These are phyloP conservation scores for Pyrrhura leucotis DNA, from an alignment of 2,797 vertebrate genomes.

Conservation along the genomic window DNA sequence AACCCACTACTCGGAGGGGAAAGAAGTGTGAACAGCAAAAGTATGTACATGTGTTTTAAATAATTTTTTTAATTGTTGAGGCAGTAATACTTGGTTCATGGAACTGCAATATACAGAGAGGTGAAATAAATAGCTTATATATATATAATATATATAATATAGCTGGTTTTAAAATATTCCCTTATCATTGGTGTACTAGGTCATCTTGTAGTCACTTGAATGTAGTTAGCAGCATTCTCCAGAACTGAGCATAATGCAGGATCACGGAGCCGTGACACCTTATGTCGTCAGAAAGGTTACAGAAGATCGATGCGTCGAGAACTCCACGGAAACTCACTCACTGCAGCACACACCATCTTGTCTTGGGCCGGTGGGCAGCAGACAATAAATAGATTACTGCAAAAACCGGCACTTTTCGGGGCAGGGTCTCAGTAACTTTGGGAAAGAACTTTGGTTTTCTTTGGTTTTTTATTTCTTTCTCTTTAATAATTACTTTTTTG, in stretches of 20 bases:
- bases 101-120: conserved; percentile 87
- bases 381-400: conserved; percentile 81
- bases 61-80: conserved; percentile 86
- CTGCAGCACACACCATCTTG: conserved; percentile 68
- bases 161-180: conserved; percentile 87
- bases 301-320: conserved; percentile 75
- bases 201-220: conserved; percentile 81
- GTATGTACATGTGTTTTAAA: conserved; percentile 74
- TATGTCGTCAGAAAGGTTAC: conserved; percentile 78
- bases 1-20: background rate
- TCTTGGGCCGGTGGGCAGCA: conserved; percentile 72
- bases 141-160: conserved; percentile 87
- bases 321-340: conserved; percentile 72
- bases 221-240: conserved; percentile 85
- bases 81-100: conserved; percentile 86
- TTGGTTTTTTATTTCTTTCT: conserved; percentile 68
- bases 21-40: conserved; percentile 58
- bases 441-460: conserved; percentile 81
- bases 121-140: conserved; percentile 93
- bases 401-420: conserved; percentile 73
- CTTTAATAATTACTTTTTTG: background rate
- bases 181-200: conserved; percentile 85
- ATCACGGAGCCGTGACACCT: conserved; percentile 78
- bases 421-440: conserved; percentile 74
- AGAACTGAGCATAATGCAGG: conserved; percentile 80